Conservation (phyloP, 2,888 invertebrate genomes). For the Dicycla oo region DNA sequence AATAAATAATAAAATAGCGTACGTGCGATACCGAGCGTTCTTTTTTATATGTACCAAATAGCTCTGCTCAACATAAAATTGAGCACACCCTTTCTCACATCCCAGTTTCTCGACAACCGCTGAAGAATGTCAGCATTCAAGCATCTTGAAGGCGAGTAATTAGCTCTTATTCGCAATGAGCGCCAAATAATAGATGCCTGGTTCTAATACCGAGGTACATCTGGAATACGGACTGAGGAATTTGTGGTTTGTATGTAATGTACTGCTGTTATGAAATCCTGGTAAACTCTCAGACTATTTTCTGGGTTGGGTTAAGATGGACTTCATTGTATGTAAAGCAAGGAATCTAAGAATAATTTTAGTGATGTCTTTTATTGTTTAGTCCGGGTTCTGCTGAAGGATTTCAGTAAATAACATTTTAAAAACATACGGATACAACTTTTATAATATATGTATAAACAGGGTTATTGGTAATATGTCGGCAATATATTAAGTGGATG, state of each 20-base stretch:
- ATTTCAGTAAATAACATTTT: not conserved
- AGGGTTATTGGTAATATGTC: too few relatives aligned
- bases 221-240: slow-evolving; percentile 53
- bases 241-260: slow-evolving; percentile 42
- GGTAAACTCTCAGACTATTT: slow-evolving; percentile 10
- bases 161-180: slow-evolving; percentile 81
- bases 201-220: slow-evolving; percentile 56
- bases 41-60: not conserved
- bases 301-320: slow-evolving; percentile 1
- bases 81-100: slow-evolving; percentile 59
- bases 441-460: too few relatives aligned
- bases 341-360: slow-evolving; percentile 2
- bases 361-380: not conserved
- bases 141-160: slow-evolving; percentile 86
- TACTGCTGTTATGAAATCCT: slow-evolving; percentile 50
- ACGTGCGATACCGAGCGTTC: too few relatives aligned
- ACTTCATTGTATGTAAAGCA: not conserved
- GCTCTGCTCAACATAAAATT: not conserved
- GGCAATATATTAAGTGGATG: too few relatives aligned
- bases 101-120: slow-evolving; percentile 69
- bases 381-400: not conserved
- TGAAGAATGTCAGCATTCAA: slow-evolving; percentile 88
- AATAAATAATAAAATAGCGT: too few relatives aligned
- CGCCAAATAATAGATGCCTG: slow-evolving; percentile 79
- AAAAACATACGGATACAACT: not conserved